Evolutionary conservation across 2,113 vertebrate genomes (phyloP), one percentile per base, ranked within the genome.

Genomic region (Zeus faber): DNA sequence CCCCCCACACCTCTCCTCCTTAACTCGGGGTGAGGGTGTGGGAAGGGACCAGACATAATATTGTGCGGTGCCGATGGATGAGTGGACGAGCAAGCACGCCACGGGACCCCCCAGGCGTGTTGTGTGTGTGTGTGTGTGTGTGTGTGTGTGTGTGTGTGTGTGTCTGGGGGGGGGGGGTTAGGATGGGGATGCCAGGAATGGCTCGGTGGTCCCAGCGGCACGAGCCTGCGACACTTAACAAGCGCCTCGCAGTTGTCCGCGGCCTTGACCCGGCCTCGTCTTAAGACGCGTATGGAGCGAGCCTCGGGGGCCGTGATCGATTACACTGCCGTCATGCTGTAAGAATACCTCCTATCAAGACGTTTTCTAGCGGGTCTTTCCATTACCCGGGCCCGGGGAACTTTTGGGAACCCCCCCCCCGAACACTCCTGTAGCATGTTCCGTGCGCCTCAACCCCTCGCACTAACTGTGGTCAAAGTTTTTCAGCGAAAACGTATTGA

Each of bases 161-260:
- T 17, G 2, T n/a, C 17, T 13, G 33, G 22, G 20, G 49, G 72
- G 59, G 78, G 72, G 76, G 60, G 69, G 69, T 51, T 52, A 74
- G 13, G 4, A 70, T 71, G 62, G 9, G 64, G 72, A 89, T 88
- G 85, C 85, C 87, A 70, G 60, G 74, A 76, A 84, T 85, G 77
- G 80, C 76, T 80, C 58, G 58, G 54, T 60, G 76, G 78, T 84
- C 87, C 86, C 88, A 67, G 72, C 23, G 81, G 88, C 86, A 86
- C 87, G 85, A 89, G 79, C 72, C 86, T 77, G 73, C 26, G 24
- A 88, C 88, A 85, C 86, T 87, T 88, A 84, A 87, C 85, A 81
- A 89, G 86, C 71, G 74, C 77, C 88, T 85, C 54, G 64, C 84
- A 84, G 85, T 85, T 88, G 88, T 87, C 80, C 76, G 66, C 4